Base-by-base conservation (phyloP, 2,888 invertebrate species). In the Epinotia demarniana region DNA sequence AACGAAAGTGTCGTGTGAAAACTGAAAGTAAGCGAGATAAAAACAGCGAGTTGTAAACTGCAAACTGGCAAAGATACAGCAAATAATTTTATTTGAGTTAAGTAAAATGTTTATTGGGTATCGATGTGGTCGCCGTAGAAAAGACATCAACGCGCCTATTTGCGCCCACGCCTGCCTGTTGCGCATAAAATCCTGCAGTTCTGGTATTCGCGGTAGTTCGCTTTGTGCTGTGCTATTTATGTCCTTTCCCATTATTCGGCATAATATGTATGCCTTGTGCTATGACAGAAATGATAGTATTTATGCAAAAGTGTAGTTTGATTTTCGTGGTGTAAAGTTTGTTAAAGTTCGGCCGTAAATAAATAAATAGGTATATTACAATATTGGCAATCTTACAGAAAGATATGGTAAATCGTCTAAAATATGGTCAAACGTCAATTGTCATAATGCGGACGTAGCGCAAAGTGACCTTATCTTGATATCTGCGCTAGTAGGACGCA, bases 121-220 rank as follows among this genome's bases (percentile, higher is more conserved):
- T 18, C 18, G 23, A 19, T 49, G 61, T 67, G 69, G 12, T n/a
- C 81, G 81, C 84, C 79, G 80, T 88, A 85, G 80, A 89, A 91
- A 92, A 91, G 91, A 92, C 88, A 84, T 90, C 89, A 90, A 92
- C 91, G 91, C 88, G 83, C 69, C n/a, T 12, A 8, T 13, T 39
- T 60, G 69, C 87, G 82, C 84, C 82, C 82, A 83, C 82, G 68
- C 74, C 53, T 70, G 68, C 74, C 53, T 70, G 75, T 73, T 67
- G 46, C 62, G 55, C 49, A 63, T 18, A 43, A 46, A 16, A 58
- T 58, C 39, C 19, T 16, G 19, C 19, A 39, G 19, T n/a, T 46
- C 39, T 58, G n/a, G n/a, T n/a, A 66, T n/a, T 57, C 11, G 18
- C 12, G 11, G 8, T 19, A 12, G 19, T 19, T 53, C 53, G 16